Evolutionary conservation across 2,113 vertebrate genomes (phyloP).

Genomic region (Meles meles): DNA sequence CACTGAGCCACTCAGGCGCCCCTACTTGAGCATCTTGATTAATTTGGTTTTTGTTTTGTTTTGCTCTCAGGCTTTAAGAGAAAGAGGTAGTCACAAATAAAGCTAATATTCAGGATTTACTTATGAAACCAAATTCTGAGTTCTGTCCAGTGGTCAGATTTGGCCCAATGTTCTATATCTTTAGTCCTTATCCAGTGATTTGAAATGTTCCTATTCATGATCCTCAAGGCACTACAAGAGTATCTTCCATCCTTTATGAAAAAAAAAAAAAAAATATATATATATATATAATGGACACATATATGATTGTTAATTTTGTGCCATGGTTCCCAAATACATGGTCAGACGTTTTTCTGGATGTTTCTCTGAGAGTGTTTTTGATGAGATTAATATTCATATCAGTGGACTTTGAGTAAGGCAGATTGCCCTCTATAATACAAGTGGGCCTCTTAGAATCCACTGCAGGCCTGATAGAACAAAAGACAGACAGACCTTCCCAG

Average conservation of each 20-base stretch:
- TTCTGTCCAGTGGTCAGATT: background rate
- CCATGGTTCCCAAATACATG: background rate
- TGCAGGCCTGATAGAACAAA: background rate
- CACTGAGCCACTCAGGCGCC: no score
- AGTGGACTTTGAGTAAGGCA: background rate
- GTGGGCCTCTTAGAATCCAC: background rate
- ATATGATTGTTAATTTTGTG: background rate
- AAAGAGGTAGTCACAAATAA: background rate
- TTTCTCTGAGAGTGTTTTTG: background rate
- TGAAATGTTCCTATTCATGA: background rate
- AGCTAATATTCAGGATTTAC: background rate
- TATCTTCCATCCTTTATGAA: background rate
- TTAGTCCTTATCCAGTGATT: background rate
- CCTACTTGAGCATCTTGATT: background rate
- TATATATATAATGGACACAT: background rate
- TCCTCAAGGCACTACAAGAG: background rate
- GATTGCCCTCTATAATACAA: background rate
- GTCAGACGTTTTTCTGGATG: background rate
- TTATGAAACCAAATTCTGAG: background rate
- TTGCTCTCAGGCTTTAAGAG: background rate
- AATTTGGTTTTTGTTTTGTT: background rate
- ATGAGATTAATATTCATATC: background rate
- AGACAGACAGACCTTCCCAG: background rate
- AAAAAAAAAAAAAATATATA: no score
- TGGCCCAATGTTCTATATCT: background rate